Evolutionary conservation across 2,888 invertebrate species (phyloP).

Genomic region (Eugnorisma glareosa): DNA sequence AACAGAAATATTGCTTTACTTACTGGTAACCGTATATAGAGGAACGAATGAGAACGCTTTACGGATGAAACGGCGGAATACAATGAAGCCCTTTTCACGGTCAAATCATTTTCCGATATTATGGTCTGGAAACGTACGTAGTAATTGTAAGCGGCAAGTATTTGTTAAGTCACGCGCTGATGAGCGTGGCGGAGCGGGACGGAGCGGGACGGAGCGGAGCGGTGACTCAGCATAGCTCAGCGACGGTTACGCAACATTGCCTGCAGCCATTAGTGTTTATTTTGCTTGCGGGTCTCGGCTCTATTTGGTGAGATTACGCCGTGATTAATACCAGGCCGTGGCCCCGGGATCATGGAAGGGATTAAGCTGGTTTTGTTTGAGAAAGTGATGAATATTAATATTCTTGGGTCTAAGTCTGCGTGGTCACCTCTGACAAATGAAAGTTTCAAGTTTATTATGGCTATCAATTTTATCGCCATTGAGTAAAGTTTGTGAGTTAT

Average conservation of each 20-base stretch:
- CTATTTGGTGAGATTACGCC: conserved; percentile 80
- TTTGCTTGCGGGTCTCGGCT: conserved; percentile 75
- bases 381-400: conserved; percentile 76
- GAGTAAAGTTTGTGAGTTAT: conserved; percentile 52
- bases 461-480: conserved; percentile 66
- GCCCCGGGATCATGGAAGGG: conserved; percentile 71
- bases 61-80: conserved; percentile 57
- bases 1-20: conserved; percentile 48
- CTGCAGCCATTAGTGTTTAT: conserved; percentile 75
- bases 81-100: conserved; percentile 80
- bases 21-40: conserved; percentile 47
- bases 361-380: conserved; percentile 74
- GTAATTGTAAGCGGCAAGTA: conserved; percentile 74
- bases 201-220: conserved; percentile 26
- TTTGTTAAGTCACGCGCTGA: conserved; percentile 82
- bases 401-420: conserved; percentile 62
- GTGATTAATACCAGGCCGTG: conserved; percentile 81
- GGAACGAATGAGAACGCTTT: conserved; percentile 54
- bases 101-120: conserved; percentile 79
- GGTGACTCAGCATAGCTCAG: conserved; percentile 58
- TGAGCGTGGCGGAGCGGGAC: conserved; percentile 67
- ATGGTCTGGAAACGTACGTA: conserved; percentile 71
- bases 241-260: conserved; percentile 79
- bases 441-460: conserved; percentile 49
- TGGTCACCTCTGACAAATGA: conserved; percentile 63